Evolutionary conservation across 2,888 invertebrate species (phyloP).

Genomic region (Apotomis betuletana): DNA sequence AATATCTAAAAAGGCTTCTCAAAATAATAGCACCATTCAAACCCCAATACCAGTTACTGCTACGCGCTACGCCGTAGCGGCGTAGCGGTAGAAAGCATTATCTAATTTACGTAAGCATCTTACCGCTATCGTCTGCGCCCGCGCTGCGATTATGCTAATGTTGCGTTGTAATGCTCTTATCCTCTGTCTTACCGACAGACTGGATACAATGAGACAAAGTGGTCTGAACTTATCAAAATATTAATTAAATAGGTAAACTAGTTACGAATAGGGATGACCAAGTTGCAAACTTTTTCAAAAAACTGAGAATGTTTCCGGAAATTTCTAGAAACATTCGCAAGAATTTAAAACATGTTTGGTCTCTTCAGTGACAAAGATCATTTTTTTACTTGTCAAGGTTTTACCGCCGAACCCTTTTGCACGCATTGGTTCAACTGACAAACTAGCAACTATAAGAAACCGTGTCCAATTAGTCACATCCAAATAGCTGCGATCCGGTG

Average conservation of each 20-base stretch:
- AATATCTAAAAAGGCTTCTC: no score
- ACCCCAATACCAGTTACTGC: slow-evolving; percentile 49
- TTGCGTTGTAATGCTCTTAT: slow-evolving; percentile 77
- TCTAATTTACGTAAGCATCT: slow-evolving; percentile 81
- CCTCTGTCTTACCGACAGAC: slow-evolving; percentile 70
- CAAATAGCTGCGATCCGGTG: slow-evolving; percentile 61
- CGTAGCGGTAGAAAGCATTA: slow-evolving; percentile 56
- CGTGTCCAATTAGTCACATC: slow-evolving; percentile 83
- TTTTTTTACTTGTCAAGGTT: no score
- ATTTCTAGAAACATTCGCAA: no score
- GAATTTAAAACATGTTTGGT: no score
- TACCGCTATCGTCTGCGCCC: slow-evolving; percentile 79
- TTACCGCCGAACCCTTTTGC: background rate
- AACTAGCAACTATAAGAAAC: slow-evolving; percentile 58
- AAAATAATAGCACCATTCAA: background rate
- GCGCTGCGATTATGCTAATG: slow-evolving; percentile 79
- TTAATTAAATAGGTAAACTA: slow-evolving; percentile 10
- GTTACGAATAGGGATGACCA: background rate
- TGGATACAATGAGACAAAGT: slow-evolving; percentile 41
- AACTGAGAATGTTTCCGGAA: no score
- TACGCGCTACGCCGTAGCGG: slow-evolving; percentile 52
- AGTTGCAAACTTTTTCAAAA: no score
- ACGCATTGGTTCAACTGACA: slow-evolving; percentile 47
- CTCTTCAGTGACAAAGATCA: background rate
- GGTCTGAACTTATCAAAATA: slow-evolving; percentile 3